Base-by-base conservation (phyloP, 1,140 invertebrate species). In the Megalonaias nervosa region DNA sequence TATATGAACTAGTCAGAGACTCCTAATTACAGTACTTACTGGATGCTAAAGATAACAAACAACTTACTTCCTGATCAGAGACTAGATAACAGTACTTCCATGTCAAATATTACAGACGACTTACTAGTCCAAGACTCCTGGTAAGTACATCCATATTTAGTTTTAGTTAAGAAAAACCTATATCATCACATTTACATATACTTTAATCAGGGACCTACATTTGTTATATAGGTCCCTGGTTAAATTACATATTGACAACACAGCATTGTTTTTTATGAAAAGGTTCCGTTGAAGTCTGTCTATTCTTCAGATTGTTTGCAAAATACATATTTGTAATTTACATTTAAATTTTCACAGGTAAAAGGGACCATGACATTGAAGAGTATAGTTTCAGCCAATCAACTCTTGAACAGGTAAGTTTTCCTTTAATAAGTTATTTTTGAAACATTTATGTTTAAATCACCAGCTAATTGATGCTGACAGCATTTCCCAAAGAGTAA, bases 341-440 rank as follows among this genome's bases (percentile, higher is more conserved):
- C 31, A 64, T 16, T 67, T 56, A 67, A 60, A 6, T 76, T 6
- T 72, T 75, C 55, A 71, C 77, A 89, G 88, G 77, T 59, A 89
- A 88, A 80, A 14, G 67, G n/a, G 77, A 65, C 11, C 82, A 85
- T 68, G 71, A 92, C 73, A 92, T 95, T 59, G 93, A 93, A 61
- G 95, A 95, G 89, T 96, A 94, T 90, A 95, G 94, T 23, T 90
- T 96, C 67, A 94, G 94, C 82, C 95, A 95, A 87, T 95, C 94
- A 80, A 94, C 95, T 12, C 90, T 96, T 67, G 95, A 96, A 87
- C 94, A 95, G 81, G 86, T 84, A 77, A 71, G 38, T 56, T 64
- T 31, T 67, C 5, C 23, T 19, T 15, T 17, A 12, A 61, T 48
- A 19, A 61, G 61, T 71, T 31, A 17, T 6, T 61, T 38, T 5